Percentiles rank a stretch among this genome's conserved stretches.
Evolutionary conservation across 2,888 invertebrate species (phyloP).

Genomic region (Leptarthrus brevirostris): DNA sequence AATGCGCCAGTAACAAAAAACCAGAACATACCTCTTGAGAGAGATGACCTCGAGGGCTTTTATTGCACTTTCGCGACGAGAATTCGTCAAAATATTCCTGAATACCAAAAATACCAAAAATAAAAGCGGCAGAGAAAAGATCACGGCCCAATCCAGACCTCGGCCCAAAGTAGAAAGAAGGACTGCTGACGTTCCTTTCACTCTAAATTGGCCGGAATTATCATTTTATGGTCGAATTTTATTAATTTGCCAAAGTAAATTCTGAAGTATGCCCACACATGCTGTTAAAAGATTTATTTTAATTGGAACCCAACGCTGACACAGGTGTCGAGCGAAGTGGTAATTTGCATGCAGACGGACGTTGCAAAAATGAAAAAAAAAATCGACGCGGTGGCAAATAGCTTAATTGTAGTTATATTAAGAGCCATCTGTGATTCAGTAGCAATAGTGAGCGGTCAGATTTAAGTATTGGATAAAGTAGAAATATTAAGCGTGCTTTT

Average conservation of each 20-base stretch:
- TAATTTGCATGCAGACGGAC: constrained; percentile 11
- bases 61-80: constrained; percentile 7
- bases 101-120: no score
- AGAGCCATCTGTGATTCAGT: constrained; percentile 17
- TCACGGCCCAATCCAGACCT: constrained; percentile 22
- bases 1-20: constrained; percentile 34
- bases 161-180: not conserved
- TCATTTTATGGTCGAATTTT: constrained; percentile 16
- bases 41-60: not conserved
- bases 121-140: constrained; percentile 8
- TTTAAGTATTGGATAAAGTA: no score
- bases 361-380: not conserved
- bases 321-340: not conserved
- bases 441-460: no score
- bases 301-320: not conserved
- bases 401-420: not conserved
- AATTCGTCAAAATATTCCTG: not conserved
- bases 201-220: constrained; percentile 9
- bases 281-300: constrained; percentile 20
- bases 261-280: constrained; percentile 1
- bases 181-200: constrained; percentile 21
- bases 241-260: constrained; percentile 18
- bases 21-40: constrained; percentile 28
- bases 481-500: no score
- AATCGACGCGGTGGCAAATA: not conserved